These are phyloP conservation scores for Pelobates cultripes DNA, from an alignment of 2,797 vertebrate genomes.

Conservation along the genomic window DNA sequence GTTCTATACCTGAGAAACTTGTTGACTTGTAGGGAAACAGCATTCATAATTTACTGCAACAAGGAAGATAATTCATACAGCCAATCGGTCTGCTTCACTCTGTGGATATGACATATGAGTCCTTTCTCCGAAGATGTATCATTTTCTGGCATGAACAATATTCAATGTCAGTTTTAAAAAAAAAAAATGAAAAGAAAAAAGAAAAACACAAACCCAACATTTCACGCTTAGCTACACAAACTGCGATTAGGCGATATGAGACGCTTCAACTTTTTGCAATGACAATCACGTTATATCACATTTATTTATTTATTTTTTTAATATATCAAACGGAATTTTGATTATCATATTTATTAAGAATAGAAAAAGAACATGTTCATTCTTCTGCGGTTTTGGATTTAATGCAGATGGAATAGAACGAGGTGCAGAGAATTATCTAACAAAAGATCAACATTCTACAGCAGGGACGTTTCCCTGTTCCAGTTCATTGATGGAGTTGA, in stretches of 20 bases:
- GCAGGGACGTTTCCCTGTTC: conserved; percentile 92
- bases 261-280: conserved; percentile 70
- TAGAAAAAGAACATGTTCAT: conserved; percentile 86
- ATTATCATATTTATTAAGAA: conserved; percentile 99
- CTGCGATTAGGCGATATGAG: conserved; percentile 4
- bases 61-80: conserved; percentile 78
- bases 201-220: neutral
- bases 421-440: conserved; percentile 92
- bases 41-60: conserved; percentile 88
- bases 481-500: conserved; percentile 99
- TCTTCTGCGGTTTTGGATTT: conserved; percentile 93
- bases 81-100: conserved; percentile 76
- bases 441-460: conserved; percentile 96
- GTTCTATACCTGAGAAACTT: conserved; percentile 85
- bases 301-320: conserved; percentile 73
- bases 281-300: conserved; percentile 72
- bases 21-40: conserved; percentile 85
- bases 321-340: conserved; percentile 82
- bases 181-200: neutral
- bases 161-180: conserved; percentile 79
- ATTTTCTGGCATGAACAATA: conserved; percentile 81
- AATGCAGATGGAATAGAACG: conserved; percentile 84
- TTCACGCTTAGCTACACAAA: conserved; percentile 20
- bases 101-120: conserved; percentile 82
- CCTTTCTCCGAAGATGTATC: conserved; percentile 85